Evolutionary conservation across 2,888 invertebrate genomes (phyloP), one percentile per base, ranked within the genome.

Genomic region (Hedya salicella): DNA sequence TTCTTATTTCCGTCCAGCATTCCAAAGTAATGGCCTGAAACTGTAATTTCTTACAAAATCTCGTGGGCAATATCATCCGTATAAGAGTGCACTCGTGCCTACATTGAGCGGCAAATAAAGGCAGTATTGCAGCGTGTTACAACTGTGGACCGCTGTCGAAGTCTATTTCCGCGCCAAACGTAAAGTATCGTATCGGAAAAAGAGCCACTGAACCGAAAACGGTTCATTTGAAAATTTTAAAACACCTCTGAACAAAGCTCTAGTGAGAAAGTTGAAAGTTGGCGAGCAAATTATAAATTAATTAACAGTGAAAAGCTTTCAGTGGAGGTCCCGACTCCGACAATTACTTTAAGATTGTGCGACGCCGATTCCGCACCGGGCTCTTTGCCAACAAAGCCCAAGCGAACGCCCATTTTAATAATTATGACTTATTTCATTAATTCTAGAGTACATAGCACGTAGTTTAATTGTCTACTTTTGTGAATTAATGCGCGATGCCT

Each of bases 261-360:
- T 68, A 70, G 73, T 72, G 74, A 73, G 75, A 72, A 78, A 80
- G 78, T 80, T 77, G 78, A 78, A 80, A 86, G 79, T 84, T 83
- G 82, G 84, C 83, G 78, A 77, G 81, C 77, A 85, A 87, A 85
- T 87, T 83, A 83, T 86, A 86, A 88, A 89, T 88, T 89, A 89
- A 89, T 89, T 87, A 88, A 88, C 86, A 88, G 83, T 80, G 83
- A 83, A 78, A 78, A 74, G 78, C 78, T 78, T 75, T 69, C 61
- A 67, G 76, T 70, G 68, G 76, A 78, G 75, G 65, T 72, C 72
- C 75, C 73, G 78, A 78, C 76, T 81, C 79, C 78, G 77, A 83
- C 86, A 87, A 87, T 86, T 85, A 85, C 80, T 83, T 80, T 78
- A 83, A 85, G 87, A 87, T 83, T 82, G 82, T 79, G 76, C 74